Conservation (phyloP, 2,888 invertebrate genomes). For the Prosapia bicincta region DNA sequence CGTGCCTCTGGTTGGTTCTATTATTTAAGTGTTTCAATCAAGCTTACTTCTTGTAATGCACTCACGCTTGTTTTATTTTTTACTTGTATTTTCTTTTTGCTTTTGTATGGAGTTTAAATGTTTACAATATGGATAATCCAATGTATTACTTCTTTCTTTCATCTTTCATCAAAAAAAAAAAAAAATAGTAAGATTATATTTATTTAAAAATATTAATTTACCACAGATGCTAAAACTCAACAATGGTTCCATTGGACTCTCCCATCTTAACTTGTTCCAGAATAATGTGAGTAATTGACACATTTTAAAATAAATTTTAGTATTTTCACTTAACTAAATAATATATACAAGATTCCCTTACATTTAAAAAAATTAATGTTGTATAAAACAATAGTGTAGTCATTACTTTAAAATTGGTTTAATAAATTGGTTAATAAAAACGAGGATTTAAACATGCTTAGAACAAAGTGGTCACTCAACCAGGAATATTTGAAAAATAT, state of each 20-base stretch:
- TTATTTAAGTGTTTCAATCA: slow-evolving; percentile 26
- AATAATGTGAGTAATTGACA: background rate
- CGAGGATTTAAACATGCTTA: no score
- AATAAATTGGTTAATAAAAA: no score
- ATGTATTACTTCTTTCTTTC: background rate
- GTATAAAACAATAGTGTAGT: no score
- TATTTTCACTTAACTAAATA: no score
- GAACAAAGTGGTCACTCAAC: no score
- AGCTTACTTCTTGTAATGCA: slow-evolving; percentile 36
- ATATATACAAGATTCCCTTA: no score
- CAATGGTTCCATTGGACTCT: background rate
- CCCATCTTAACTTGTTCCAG: background rate
- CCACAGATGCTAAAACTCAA: background rate
- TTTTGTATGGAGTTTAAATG: background rate
- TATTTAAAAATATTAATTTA: background rate
- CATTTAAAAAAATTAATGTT: no score
- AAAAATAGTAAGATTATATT: background rate
- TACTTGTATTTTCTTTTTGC: slow-evolving; percentile 13
- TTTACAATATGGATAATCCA: background rate
- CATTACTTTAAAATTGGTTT: no score
- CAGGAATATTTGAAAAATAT: no score
- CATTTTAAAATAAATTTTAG: no score
- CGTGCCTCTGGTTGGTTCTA: slow-evolving; percentile 72
- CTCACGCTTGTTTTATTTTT: slow-evolving; percentile 37
- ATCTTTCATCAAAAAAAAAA: background rate